Percentiles rank a stretch among this genome's conserved stretches.
Conservation (phyloP, 30 jellyfish, hydroid and myxozoan species). For the Chironex yamaguchii region DNA sequence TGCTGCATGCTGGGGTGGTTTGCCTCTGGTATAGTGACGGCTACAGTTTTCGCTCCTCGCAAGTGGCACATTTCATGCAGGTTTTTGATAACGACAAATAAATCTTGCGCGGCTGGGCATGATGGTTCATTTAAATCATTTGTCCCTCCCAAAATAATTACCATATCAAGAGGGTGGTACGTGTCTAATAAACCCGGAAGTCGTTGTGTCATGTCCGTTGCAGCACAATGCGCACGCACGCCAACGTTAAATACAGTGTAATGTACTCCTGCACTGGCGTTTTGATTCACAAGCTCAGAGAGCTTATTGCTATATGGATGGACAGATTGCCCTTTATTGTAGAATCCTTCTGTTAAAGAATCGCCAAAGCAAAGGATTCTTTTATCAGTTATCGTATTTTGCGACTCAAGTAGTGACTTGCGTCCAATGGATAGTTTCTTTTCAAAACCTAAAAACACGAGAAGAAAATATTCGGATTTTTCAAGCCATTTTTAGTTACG, state of each 20-base stretch:
- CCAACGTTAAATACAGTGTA: constrained; percentile 83
- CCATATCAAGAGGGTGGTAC: constrained; percentile 71
- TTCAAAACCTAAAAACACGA: no score
- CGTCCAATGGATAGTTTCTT: no score
- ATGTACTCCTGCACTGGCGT: constrained; percentile 30
- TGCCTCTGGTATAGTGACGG: constrained; percentile 83
- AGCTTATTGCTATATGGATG: constrained; percentile 70
- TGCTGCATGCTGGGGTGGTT: constrained; percentile 46
- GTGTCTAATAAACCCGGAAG: constrained; percentile 71
- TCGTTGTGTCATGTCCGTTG: constrained; percentile 67
- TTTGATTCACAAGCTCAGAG: constrained; percentile 43
- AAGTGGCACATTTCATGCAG: constrained; percentile 72
- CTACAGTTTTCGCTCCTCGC: constrained; percentile 58
- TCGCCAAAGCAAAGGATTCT: constrained; percentile 78
- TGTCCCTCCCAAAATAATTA: constrained; percentile 92
- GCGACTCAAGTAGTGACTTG: no score
- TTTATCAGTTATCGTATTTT: constrained; percentile 23
- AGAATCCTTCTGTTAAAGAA: constrained; percentile 78
- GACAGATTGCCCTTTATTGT: constrained; percentile 61
- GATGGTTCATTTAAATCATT: constrained; percentile 64
- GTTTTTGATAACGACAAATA: constrained; percentile 18
- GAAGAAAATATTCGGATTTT: no score
- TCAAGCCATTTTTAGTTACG: no score
- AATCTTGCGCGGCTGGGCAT: constrained; percentile 8
- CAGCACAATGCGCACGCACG: constrained; percentile 80